Evolutionary conservation across 2,113 vertebrate genomes (phyloP), one percentile per base, ranked within the genome.

Genomic region (Cephalopholis sonnerati): DNA sequence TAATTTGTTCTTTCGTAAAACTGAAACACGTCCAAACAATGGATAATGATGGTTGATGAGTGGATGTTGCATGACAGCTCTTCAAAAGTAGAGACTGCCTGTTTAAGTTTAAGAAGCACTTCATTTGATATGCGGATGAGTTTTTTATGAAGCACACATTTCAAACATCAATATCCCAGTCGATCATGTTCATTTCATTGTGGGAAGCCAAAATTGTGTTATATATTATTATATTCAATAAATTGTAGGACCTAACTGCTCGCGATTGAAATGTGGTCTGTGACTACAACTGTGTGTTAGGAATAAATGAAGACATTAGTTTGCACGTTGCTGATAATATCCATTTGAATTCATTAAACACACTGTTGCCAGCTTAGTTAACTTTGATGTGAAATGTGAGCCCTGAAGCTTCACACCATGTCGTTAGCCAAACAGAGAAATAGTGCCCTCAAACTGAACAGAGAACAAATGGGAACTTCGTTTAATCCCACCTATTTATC

Each of bases 271-370:
- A 41, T 22, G 62, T 5, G 41, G 44, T 44, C 55, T 62, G 13
- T 41, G 39, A 36, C 44, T 22, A 17, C 22, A 25, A 16, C 48
- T 18, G 32, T 3, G 55, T 68, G n/a, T 48, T 12, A 29, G 57
- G 18, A 74, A 65, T 61, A 79, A 79, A 80, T 53, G 0, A 25
- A 59, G 17, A 17, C 65, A 48, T 59, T 51, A 20, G 18, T 53
- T 36, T 12, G 24, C 46, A 44, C 4, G 29, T 20, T 15, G 24
- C 10, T 69, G 50, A 51, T 53, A 20, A 54, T 15, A 29, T 63
- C 16, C 2, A 50, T 68, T 25, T 74, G 36, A 48, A 54, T 61
- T 44, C 20, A 6, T 53, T 72, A 70, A 58, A 50, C 57, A 77
- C 24, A 36, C 20, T 25, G 41, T 20, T 41, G 2, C 44, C 27